A percentile compares a stretch with the other conserved stretches of the same genome.
These are phyloP conservation scores for Chromobotia macracanthus DNA, from an alignment of 2,797 vertebrate genomes.

Conservation along the genomic window DNA sequence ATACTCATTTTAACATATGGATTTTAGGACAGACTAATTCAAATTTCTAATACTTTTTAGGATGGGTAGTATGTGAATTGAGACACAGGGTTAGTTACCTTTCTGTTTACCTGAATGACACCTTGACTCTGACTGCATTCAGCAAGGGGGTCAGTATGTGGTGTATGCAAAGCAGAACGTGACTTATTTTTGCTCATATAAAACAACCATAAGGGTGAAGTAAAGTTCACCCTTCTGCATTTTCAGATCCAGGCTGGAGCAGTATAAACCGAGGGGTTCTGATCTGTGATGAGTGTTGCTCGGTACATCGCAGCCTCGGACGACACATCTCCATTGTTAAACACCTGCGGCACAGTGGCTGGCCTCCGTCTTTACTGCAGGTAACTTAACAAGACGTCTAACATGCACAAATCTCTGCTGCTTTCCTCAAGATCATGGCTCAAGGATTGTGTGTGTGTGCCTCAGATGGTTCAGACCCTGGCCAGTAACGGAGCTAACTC, in stretches of 20 bases:
- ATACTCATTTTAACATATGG: too few species aligned
- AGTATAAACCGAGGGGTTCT: conserved; percentile 98
- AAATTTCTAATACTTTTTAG: too few species aligned
- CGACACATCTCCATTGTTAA: conserved; percentile 98
- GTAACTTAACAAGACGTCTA: conserved; percentile 55
- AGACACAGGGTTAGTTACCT: too few species aligned
- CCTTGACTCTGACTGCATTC: conserved; percentile 23
- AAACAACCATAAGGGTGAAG: too few species aligned
- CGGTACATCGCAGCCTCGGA: conserved; percentile 95
- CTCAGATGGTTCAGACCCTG: conserved; percentile 97
- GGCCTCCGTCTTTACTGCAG: conserved; percentile 94
- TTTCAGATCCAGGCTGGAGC: conserved; percentile 92
- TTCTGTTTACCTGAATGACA: conserved; percentile 37
- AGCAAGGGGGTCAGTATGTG: neutral
- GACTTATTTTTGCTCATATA: too few species aligned
- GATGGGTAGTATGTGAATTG: too few species aligned
- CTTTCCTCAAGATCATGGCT: neutral
- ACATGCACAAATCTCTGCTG: neutral
- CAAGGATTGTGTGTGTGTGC: conserved; percentile 37
- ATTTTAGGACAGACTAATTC: too few species aligned
- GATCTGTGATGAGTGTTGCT: conserved; percentile 98
- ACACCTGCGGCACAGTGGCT: conserved; percentile 95
- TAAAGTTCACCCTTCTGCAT: neutral
- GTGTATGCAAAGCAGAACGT: neutral
- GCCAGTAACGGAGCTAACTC: conserved; percentile 97